phyloP scores from a whole-genome alignment of 1,140 invertebrate species.

The Lepidurus packardi region DNA sequence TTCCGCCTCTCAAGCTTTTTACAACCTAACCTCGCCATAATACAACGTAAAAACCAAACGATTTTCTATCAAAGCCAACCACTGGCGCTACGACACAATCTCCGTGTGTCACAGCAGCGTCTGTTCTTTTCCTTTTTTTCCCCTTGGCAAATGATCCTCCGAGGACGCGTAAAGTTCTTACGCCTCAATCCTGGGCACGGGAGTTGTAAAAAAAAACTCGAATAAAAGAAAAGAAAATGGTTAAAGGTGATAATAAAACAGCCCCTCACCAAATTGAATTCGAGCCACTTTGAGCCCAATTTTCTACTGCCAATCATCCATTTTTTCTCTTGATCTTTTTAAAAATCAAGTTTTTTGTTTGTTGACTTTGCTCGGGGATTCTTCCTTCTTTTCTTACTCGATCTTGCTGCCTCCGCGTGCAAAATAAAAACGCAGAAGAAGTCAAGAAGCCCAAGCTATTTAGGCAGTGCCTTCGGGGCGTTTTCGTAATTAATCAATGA shows the following conservation, averaged over 20 bases:
- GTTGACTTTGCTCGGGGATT: neutral
- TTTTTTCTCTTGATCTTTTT: neutral
- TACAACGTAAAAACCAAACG: neutral
- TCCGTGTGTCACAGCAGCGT: neutral
- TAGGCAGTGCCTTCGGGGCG: neutral
- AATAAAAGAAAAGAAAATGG: neutral
- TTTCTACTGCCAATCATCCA: neutral
- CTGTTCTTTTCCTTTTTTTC: neutral
- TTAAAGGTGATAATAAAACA: constrained; percentile 2
- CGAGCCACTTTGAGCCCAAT: neutral
- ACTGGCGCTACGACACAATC: neutral
- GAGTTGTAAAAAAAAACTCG: neutral
- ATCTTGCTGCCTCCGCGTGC: neutral
- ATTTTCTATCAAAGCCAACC: neutral
- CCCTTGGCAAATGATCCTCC: neutral
- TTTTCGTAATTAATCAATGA: constrained; percentile 20
- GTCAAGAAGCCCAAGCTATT: neutral
- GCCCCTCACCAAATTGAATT: neutral
- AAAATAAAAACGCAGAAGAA: neutral
- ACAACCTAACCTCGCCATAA: neutral
- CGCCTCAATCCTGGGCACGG: neutral
- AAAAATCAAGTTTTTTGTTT: neutral
- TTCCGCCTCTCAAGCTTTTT: neutral
- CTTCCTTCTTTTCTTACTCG: neutral
- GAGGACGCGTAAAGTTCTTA: neutral